Conservation (phyloP, 2,797 vertebrate genomes). For the Prionace glauca region DNA sequence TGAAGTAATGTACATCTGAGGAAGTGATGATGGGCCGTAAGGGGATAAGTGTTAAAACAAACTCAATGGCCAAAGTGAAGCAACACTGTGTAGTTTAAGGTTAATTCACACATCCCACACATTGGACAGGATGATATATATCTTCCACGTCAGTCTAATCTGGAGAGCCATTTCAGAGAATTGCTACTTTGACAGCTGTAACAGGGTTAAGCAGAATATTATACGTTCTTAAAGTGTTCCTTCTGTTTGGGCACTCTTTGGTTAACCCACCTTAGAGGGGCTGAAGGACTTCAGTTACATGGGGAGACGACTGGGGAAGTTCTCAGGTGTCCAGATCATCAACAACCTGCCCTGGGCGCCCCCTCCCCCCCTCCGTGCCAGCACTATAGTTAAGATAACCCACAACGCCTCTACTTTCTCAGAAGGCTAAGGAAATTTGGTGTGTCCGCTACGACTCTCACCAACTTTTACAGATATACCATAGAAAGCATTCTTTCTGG, state of each 20-base stretch:
- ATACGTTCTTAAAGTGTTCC: no score
- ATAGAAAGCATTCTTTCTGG: no score
- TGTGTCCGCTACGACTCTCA: no score
- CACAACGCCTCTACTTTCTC: no score
- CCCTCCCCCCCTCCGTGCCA: no score
- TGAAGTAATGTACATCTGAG: conserved; percentile 2
- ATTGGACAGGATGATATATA: neutral
- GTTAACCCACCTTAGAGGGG: neutral
- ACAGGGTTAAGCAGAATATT: neutral
- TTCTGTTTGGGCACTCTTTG: neutral
- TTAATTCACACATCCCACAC: neutral
- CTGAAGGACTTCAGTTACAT: neutral
- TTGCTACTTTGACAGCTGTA: neutral
- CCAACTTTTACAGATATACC: no score
- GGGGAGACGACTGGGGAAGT: neutral
- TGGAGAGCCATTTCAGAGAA: neutral
- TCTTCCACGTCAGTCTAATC: no score
- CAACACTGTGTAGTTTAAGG: neutral
- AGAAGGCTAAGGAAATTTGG: no score
- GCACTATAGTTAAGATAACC: no score
- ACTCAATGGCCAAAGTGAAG: neutral
- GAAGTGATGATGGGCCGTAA: neutral
- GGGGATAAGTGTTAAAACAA: neutral
- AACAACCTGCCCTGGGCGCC: no score
- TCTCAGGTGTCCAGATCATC: no score